Evolutionary conservation across 2,113 vertebrate species (phyloP).

Genomic region (Pyrgilauda ruficollis): DNA sequence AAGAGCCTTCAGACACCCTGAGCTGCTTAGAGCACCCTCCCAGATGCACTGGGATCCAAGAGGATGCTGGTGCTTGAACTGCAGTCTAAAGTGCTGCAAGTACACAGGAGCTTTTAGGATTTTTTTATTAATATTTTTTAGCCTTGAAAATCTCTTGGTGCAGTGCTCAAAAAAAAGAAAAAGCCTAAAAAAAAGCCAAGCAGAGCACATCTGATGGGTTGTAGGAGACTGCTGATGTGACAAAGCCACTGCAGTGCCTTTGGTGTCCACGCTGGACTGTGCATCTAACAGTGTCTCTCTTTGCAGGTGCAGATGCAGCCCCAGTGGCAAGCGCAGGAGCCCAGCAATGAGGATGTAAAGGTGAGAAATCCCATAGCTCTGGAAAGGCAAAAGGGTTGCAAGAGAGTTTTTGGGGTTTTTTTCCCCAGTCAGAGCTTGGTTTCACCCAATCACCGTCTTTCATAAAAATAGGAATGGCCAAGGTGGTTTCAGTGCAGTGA

Average conservation of each 20-base stretch:
- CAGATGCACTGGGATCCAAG: background rate
- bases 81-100: background rate
- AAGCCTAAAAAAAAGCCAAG: background rate
- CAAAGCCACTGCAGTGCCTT: background rate
- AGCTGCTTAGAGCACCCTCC: background rate
- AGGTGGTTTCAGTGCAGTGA: conserved; percentile 2
- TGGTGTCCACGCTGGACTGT: background rate
- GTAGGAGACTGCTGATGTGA: background rate
- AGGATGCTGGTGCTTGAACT: background rate
- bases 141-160: background rate
- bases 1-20: background rate
- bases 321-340: conserved; percentile 29
- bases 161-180: background rate
- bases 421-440: background rate
- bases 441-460: rapidly evolving
- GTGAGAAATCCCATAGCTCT: background rate
- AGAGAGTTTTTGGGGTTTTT: background rate
- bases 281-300: background rate
- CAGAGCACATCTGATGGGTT: background rate
- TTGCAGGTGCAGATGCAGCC: conserved; percentile 33
- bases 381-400: background rate
- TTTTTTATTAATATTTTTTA: background rate
- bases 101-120: background rate
- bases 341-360: background rate
- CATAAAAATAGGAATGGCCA: conserved; percentile 13